phyloP scores from a whole-genome alignment of 2,797 vertebrate species.

The Chrysocyon brachyurus region DNA sequence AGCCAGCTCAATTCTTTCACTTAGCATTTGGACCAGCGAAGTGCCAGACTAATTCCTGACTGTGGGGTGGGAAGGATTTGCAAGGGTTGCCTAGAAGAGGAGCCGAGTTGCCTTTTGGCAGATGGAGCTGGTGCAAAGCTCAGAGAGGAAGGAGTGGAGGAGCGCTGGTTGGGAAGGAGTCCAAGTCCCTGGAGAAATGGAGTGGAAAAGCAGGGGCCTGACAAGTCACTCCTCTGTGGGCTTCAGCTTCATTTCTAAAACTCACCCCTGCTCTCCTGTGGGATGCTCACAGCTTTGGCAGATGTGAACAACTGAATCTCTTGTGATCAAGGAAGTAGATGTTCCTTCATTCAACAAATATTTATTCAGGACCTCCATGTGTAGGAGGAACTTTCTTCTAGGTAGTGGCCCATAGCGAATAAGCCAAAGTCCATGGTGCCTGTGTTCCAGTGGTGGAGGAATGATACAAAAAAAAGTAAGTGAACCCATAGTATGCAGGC shows the following conservation, averaged over 20 bases:
- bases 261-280: not conserved
- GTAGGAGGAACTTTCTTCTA: not conserved
- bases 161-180: not conserved
- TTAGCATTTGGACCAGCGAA: slow-evolving; percentile 12
- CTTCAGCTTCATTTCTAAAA: not conserved
- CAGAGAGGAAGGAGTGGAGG: not conserved
- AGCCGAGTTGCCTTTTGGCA: not conserved
- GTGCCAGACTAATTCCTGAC: not conserved
- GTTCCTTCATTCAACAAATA: slow-evolving; percentile 4
- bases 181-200: not conserved
- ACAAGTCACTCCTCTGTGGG: not conserved
- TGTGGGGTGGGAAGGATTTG: not conserved
- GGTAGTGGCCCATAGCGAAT: not conserved
- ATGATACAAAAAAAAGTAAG: not conserved
- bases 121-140: not conserved
- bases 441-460: not conserved
- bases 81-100: not conserved
- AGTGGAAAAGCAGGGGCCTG: not conserved
- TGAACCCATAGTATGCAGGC: not conserved
- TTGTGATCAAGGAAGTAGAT: not conserved
- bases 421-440: not conserved
- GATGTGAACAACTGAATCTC: not conserved
- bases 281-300: not conserved
- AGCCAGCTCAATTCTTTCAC: not conserved
- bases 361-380: not conserved